These are phyloP conservation scores for Manduca sexta DNA, from an alignment of 1,140 invertebrate genomes.

Conservation along the genomic window DNA sequence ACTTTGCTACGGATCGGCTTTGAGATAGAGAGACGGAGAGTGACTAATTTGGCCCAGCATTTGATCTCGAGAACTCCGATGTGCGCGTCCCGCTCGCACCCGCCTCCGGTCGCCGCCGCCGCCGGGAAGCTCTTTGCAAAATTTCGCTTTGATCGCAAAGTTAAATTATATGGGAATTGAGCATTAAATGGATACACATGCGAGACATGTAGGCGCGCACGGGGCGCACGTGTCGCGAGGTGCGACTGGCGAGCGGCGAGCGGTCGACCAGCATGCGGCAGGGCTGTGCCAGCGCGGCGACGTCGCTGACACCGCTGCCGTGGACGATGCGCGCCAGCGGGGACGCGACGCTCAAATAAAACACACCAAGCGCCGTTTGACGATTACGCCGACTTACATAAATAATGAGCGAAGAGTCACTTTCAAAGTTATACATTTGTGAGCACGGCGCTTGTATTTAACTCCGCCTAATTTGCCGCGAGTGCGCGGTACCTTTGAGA, in stretches of 20 bases:
- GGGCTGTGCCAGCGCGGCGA: not conserved
- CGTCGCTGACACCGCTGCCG: too few relatives aligned
- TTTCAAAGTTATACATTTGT: slow-evolving; percentile 62
- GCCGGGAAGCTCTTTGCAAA: slow-evolving; percentile 70
- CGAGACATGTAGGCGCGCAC: slow-evolving; percentile 33
- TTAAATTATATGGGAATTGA: slow-evolving; percentile 74
- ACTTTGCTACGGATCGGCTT: slow-evolving; percentile 73
- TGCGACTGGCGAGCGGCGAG: slow-evolving; percentile 3
- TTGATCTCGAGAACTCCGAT: slow-evolving; percentile 65
- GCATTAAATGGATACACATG: slow-evolving; percentile 72
- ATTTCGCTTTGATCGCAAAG: slow-evolving; percentile 73
- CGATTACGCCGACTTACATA: slow-evolving; percentile 65
- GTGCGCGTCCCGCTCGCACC: slow-evolving; percentile 61
- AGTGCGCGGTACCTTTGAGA: slow-evolving; percentile 68
- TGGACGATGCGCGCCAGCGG: not conserved
- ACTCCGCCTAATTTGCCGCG: slow-evolving; percentile 70
- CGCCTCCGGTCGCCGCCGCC: slow-evolving; percentile 49
- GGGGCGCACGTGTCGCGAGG: not conserved
- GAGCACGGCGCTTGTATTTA: slow-evolving; percentile 60
- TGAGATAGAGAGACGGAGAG: slow-evolving; percentile 73
- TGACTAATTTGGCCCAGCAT: slow-evolving; percentile 73
- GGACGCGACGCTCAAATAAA: slow-evolving; percentile 36
- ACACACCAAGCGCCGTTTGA: slow-evolving; percentile 40
- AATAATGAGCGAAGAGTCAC: slow-evolving; percentile 63
- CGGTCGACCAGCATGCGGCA: not conserved